These are phyloP conservation scores for Athripsodes cinereus DNA, from an alignment of 2,888 invertebrate species.

Conservation along the genomic window DNA sequence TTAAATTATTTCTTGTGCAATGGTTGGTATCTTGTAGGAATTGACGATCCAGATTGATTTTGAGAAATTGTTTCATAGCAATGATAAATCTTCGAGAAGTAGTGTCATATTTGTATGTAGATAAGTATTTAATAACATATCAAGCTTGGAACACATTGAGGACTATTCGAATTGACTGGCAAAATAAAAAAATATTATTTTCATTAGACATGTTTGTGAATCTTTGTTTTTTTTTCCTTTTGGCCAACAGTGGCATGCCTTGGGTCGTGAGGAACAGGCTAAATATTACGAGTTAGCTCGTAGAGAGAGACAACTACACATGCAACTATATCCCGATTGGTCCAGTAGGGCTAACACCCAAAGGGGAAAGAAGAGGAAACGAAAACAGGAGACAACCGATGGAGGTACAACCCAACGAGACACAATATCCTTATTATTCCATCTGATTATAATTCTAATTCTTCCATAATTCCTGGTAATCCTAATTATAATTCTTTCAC, in stretches of 20 bases:
- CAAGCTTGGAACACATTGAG: too few relatives aligned
- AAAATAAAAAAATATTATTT: too few relatives aligned
- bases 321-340: conserved; percentile 99
- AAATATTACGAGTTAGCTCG: conserved; percentile 99
- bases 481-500: neutral
- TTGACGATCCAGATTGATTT: too few relatives aligned
- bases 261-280: conserved; percentile 98
- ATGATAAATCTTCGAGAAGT: too few relatives aligned
- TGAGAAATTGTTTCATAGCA: too few relatives aligned
- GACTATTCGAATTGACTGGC: too few relatives aligned
- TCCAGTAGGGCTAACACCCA: conserved; percentile 99
- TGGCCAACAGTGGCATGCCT: conserved; percentile 90
- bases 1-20: too few relatives aligned
- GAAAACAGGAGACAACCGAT: conserved; percentile 96
- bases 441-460: neutral
- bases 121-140: too few relatives aligned
- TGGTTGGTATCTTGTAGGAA: too few relatives aligned
- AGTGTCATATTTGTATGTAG: too few relatives aligned
- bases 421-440: neutral
- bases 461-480: neutral
- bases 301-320: conserved; percentile 97
- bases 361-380: conserved; percentile 99
- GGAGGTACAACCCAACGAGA: conserved; percentile 70
- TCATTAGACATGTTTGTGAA: conserved; percentile 12
- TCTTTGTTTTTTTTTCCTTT: conserved; percentile 33